These are phyloP conservation scores for Pinna nobilis DNA, from an alignment of 1,140 invertebrate genomes.

Conservation along the genomic window DNA sequence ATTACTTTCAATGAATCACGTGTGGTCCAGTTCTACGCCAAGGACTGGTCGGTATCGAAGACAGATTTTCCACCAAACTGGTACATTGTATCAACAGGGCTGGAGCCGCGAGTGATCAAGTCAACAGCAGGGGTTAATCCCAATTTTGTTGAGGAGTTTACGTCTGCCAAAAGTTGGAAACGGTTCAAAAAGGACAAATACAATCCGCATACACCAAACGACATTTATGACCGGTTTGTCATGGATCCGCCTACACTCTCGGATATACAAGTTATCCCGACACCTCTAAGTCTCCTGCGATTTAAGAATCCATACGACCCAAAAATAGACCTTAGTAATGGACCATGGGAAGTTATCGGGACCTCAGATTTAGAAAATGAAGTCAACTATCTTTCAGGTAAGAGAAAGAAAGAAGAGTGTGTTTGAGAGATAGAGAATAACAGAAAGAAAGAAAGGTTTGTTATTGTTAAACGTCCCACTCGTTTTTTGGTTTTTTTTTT, in stretches of 20 bases:
- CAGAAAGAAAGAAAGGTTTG: too few species aligned
- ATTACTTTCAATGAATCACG: not conserved
- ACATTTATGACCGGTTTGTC: slow-evolving; percentile 6
- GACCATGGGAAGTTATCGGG: not conserved
- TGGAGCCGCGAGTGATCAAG: not conserved
- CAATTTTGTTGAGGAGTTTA: slow-evolving; percentile 16
- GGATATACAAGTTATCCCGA: not conserved
- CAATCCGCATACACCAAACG: slow-evolving; percentile 16
- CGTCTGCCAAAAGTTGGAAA: slow-evolving; percentile 21
- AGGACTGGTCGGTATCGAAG: slow-evolving; percentile 14
- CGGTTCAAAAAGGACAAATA: slow-evolving; percentile 18
- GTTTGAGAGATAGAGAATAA: not conserved
- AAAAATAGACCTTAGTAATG: not conserved
- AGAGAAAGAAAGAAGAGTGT: not conserved
- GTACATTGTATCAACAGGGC: not conserved
- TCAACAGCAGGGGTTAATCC: slow-evolving; percentile 7
- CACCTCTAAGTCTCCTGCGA: not conserved
- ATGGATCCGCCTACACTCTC: not conserved
- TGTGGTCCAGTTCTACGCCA: not conserved
- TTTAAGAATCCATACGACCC: not conserved
- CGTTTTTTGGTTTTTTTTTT: too few species aligned
- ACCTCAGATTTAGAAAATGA: not conserved
- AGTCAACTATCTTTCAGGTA: not conserved
- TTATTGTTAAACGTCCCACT: too few species aligned
- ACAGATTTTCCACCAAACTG: slow-evolving; percentile 33